A percentile compares a stretch with the other conserved stretches of the same genome.
Conservation (phyloP, 2,113 vertebrate species). For the Pomatostomus ruficeps region DNA sequence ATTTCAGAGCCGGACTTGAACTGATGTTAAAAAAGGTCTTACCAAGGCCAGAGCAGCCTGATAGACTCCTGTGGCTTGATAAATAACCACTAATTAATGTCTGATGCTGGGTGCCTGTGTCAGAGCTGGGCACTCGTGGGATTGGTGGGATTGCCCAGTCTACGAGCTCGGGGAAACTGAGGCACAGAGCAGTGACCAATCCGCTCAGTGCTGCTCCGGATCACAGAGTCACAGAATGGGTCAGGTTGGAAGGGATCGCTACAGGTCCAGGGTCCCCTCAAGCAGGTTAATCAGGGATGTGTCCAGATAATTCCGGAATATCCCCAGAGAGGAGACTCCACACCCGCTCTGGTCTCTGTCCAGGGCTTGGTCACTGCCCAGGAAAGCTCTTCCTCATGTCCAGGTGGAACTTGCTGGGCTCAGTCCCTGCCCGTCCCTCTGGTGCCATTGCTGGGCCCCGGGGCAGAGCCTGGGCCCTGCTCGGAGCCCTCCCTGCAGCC, state of each 20-base stretch:
- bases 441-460: not conserved
- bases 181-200: not conserved
- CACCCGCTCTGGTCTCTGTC: accelerated
- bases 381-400: not conserved
- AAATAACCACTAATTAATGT: not conserved
- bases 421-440: not conserved
- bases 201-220: not conserved
- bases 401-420: not conserved
- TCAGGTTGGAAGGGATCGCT: not conserved
- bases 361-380: accelerated
- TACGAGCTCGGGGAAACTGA: not conserved
- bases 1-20: not conserved
- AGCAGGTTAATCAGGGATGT: not conserved
- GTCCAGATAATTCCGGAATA: accelerated
- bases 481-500: not conserved
- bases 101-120: not conserved
- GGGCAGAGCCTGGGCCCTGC: not conserved
- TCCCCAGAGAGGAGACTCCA: not conserved
- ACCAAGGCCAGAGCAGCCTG: not conserved
- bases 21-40: not conserved
- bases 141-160: not conserved
- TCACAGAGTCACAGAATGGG: not conserved
- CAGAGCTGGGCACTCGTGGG: not conserved
- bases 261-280: not conserved
- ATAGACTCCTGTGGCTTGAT: not conserved